Base-by-base conservation (phyloP, 2,113 vertebrate species). In the Aplodontia rufa region DNA sequence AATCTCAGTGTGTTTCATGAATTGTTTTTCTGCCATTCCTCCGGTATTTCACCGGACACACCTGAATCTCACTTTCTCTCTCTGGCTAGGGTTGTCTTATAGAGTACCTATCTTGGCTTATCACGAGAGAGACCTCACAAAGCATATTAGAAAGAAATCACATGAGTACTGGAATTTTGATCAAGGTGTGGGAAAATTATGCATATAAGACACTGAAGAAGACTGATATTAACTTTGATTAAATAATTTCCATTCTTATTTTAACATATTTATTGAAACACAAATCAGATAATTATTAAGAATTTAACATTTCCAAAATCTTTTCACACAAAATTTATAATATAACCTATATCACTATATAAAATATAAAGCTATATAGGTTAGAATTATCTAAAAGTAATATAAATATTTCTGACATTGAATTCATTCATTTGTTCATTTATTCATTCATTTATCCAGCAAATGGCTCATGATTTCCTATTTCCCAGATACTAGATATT, bases 301-400 rank as follows among this genome's bases (percentile, higher is more conserved):
- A 3, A 95, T 94, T 94, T 91, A 90, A 95, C 93, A 32, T n/a
- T 89, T 17, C 91, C 28, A 76, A 97, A 53, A 16, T 40, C 11
- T 93, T 88, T 47, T 93, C 97, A 96, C 71, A 96, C 3, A 16
- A 64, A 64, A 92, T 53, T 0, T 0, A n/a, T 83, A 10, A 7
- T 84, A 1, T 60, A 4, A 12, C 53, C 74, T 69, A 51, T 69
- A 51, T n/a, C 16, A 47, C 8, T 87, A 83, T 79, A 96, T 94
- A 86, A 85, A 68, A 68, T 96, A 71, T 35, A 0, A 32, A 60
- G 9, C 40, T 53, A 80, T 14, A 60, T 0, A 72, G 32, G 22
- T 78, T 58, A 32, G 6, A 91, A 32, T 93, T 62, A 42, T 95
- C 87, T 35, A 40, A 95, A 97, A 95, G 1, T 1, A 53, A 6